Evolutionary conservation across 2,888 invertebrate species (phyloP).

Genomic region (Poecilus cupreus): DNA sequence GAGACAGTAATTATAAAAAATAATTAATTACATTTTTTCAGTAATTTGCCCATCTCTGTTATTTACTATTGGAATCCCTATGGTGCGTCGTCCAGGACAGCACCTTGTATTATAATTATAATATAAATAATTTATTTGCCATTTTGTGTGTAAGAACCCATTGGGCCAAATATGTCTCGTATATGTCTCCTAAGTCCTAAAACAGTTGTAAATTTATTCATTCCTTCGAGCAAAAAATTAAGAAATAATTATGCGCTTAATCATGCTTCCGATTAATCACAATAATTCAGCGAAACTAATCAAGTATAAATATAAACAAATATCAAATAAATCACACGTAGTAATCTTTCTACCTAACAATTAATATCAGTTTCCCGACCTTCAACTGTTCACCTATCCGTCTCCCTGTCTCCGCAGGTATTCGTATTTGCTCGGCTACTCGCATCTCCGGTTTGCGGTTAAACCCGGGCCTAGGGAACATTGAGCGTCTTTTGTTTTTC

Average conservation of each 20-base stretch:
- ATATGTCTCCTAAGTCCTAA: too few relatives aligned
- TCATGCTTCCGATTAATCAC: constrained; percentile 32
- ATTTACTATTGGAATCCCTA: too few relatives aligned
- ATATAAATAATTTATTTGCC: too few relatives aligned
- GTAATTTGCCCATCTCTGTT: too few relatives aligned
- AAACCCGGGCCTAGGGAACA: not conserved
- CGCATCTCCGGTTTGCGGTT: constrained; percentile 37
- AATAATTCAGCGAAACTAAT: constrained; percentile 16
- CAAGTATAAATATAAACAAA: constrained; percentile 2
- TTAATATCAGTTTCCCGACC: not conserved
- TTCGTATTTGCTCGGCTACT: constrained; percentile 32
- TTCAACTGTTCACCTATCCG: constrained; percentile 9
- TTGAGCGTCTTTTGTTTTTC: constrained; percentile 33
- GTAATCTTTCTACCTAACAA: not conserved
- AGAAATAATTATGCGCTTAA: not conserved
- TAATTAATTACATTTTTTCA: too few relatives aligned
- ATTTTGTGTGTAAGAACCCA: too few relatives aligned
- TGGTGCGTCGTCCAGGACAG: too few relatives aligned
- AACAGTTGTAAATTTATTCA: not conserved
- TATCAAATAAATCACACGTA: not conserved
- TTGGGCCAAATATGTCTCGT: too few relatives aligned
- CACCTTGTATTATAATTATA: too few relatives aligned
- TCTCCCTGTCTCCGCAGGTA: not conserved
- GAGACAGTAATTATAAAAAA: too few relatives aligned
- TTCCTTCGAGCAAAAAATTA: not conserved